These are phyloP conservation scores for Mechanitis mazaeus DNA, from an alignment of 2,888 invertebrate species.

Conservation along the genomic window DNA sequence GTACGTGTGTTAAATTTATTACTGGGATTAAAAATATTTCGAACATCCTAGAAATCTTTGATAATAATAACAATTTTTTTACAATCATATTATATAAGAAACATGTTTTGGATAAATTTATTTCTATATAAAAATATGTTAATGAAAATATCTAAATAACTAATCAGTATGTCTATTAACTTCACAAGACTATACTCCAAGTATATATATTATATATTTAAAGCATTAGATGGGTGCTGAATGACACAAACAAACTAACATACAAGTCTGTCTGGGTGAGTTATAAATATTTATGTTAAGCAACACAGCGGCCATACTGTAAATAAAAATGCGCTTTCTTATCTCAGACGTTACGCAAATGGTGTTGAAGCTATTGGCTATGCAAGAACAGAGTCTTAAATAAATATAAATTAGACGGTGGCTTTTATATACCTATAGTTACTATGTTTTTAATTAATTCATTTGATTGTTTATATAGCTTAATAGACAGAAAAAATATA, in stretches of 20 bases:
- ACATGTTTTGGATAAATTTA: too few species aligned
- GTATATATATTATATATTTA: constrained; percentile 29
- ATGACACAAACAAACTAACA: constrained; percentile 73
- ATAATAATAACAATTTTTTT: too few species aligned
- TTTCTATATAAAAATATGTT: too few species aligned
- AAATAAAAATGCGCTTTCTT: constrained; percentile 71
- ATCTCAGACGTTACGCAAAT: constrained; percentile 71
- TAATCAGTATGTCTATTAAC: too few species aligned
- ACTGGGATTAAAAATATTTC: constrained; percentile 43
- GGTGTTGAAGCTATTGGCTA: constrained; percentile 31
- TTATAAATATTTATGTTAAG: constrained; percentile 76
- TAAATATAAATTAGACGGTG: not conserved
- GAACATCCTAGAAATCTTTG: too few species aligned
- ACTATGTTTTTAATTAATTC: too few species aligned
- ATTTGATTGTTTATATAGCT: too few species aligned
- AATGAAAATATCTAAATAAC: too few species aligned
- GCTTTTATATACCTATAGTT: not conserved
- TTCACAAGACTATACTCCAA: too few species aligned
- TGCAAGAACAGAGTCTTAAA: constrained; percentile 10
- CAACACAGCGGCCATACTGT: constrained; percentile 65
- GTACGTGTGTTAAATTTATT: constrained; percentile 61
- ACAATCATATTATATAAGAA: too few species aligned
- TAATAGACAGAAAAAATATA: too few species aligned
- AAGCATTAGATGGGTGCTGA: constrained; percentile 53
- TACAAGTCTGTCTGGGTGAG: constrained; percentile 59